Conservation (phyloP, 2,797 vertebrate species). For the Chrosomus eos region DNA sequence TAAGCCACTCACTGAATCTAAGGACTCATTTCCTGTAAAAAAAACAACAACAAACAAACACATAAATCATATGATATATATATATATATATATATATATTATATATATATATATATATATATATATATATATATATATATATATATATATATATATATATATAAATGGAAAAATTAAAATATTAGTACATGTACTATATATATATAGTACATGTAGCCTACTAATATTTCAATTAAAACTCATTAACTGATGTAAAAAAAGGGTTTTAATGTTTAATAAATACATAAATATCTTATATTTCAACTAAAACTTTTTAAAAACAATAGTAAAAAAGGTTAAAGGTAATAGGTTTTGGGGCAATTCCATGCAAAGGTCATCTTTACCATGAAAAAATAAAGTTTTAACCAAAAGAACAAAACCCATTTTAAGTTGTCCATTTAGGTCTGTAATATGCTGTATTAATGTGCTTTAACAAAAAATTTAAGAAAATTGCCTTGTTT, state of each 20-base stretch:
- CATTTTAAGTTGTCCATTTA: no score
- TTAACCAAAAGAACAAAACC: no score
- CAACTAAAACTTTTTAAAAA: not conserved
- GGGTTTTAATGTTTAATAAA: not conserved
- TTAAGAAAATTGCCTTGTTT: no score
- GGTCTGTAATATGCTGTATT: no score
- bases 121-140: not conserved
- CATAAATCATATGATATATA: not conserved
- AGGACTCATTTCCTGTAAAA: conserved; percentile 55
- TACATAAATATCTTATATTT: not conserved
- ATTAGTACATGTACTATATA: no score
- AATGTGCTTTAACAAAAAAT: no score
- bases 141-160: not conserved
- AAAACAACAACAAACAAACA: not conserved
- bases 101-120: not conserved
- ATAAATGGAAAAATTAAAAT: no score
- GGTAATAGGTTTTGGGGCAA: not conserved
- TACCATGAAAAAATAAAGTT: no score
- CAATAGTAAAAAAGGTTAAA: not conserved
- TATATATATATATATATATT: not conserved
- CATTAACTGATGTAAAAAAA: not conserved
- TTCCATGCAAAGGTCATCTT: no score
- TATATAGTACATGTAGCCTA: no score
- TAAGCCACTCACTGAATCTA: conserved; percentile 76
- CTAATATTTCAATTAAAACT: no score